These are phyloP conservation scores for Oxyteleia sp. DNA, from an alignment of 2,888 invertebrate genomes.

Conservation along the genomic window DNA sequence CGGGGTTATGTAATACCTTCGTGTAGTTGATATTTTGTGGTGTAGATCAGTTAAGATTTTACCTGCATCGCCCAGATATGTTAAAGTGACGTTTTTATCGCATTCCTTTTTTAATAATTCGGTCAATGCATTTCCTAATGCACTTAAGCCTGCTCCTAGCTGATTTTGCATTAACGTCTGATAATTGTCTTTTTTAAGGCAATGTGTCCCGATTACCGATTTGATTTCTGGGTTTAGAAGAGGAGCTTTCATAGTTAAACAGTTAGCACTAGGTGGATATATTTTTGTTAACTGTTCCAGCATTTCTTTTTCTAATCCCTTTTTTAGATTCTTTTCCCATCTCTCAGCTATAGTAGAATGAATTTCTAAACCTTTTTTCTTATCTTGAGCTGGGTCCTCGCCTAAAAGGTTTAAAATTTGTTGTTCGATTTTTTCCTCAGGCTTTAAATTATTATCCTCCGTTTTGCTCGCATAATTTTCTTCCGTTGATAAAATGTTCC, in stretches of 20 bases:
- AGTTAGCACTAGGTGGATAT: constrained; percentile 45
- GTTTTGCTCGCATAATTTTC: no score
- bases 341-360: neutral
- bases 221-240: constrained; percentile 52
- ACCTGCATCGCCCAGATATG: constrained; percentile 13
- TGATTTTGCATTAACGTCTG: constrained; percentile 41
- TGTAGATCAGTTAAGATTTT: constrained; percentile 34
- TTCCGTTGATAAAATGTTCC: no score
- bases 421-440: constrained; percentile 1
- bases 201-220: neutral
- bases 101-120: neutral
- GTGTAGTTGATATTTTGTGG: constrained; percentile 63
- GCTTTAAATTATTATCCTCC: no score
- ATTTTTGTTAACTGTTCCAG: constrained; percentile 21
- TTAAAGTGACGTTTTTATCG: neutral
- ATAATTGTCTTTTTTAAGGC: constrained; percentile 28
- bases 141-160: constrained; percentile 55
- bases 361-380: neutral
- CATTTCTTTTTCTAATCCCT: constrained; percentile 40
- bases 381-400: neutral
- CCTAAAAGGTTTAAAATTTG: neutral
- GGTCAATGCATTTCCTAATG: constrained; percentile 41
- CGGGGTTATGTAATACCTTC: no score
- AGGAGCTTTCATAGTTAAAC: constrained; percentile 26
- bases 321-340: constrained; percentile 27